These are phyloP conservation scores for Chelonus insularis DNA, from an alignment of 1,140 invertebrate species.

Conservation along the genomic window DNA sequence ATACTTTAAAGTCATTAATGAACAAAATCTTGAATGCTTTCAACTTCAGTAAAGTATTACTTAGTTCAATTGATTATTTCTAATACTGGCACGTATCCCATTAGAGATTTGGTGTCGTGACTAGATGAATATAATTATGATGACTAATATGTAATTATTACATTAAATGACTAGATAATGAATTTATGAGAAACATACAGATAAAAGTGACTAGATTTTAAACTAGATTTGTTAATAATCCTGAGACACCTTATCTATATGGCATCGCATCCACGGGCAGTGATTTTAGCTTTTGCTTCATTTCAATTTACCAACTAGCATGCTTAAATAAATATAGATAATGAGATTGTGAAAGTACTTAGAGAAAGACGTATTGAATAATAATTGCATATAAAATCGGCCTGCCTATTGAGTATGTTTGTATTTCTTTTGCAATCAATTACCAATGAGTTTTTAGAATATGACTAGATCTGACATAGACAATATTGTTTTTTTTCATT, in stretches of 20 bases:
- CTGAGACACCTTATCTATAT: constrained; percentile 7
- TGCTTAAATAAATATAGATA: not conserved
- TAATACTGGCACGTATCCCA: constrained; percentile 46
- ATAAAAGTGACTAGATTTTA: not conserved
- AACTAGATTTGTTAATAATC: not conserved
- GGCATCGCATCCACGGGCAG: constrained; percentile 29
- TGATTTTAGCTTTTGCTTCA: constrained; percentile 21
- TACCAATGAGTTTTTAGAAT: not conserved
- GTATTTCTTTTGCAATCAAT: not conserved
- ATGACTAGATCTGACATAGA: not conserved
- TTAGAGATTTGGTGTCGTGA: constrained; percentile 12
- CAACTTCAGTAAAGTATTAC: not conserved
- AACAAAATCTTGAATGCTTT: not conserved
- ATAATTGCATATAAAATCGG: constrained; percentile 26
- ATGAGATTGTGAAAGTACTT: constrained; percentile 2
- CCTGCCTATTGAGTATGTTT: constrained; percentile 11
- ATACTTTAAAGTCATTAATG: not conserved
- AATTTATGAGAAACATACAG: constrained; percentile 2
- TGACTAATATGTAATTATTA: not conserved
- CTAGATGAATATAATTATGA: constrained; percentile 1
- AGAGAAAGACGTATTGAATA: not conserved
- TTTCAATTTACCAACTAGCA: not conserved
- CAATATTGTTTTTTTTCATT: not conserved
- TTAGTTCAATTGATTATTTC: constrained; percentile 19
- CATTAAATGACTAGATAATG: constrained; percentile 15